Evolutionary conservation across 2,797 vertebrate genomes (phyloP), one percentile per base, ranked within the genome.

Genomic region (Sebastes oblongus): DNA sequence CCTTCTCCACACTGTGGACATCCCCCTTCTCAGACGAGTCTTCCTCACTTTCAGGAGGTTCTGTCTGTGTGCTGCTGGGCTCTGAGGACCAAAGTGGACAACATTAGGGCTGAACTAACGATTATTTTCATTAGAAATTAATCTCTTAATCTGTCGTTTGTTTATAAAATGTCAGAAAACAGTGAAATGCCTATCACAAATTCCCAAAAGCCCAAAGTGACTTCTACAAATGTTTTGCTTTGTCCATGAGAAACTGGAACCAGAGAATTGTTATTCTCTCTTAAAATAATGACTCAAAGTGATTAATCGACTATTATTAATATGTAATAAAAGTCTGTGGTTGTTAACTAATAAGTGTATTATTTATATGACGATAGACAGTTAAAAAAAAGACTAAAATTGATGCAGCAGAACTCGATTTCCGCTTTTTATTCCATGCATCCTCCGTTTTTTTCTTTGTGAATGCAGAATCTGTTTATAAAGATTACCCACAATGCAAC

Each of bases 21-120:
- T 90, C 87, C 69, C 84, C 91, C 39, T 59, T 92, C 89, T 91
- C 95, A 71, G 94, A 95, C 79, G 95, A 95, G 65, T 95, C 96
- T 25, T 64, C 86, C 83, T 95, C 90, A 76, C 91, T 94, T 64
- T 93, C 83, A 77, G 91, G 82, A 32, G 80, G 64, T 59, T 94
- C 96, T 75, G 93, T 93, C 81, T 94, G 90, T 86, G 95, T 93
- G 94, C 95, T 95, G 89, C 95, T 94, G 84, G 95, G 93, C 77
- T 97, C 97, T 98, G 81, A 60, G 66, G 59, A 80, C 4, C 20
- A 81, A 76, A 66, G 54, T 3, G 25, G 14, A 80, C 30, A 36
- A n/a, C 4, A 42, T 84, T 22, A 75, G 22, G 6, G 25, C 13
- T 34, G 25, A 46, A 7, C 2, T 18, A 13, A 61, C 0, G 0